phyloP scores from a whole-genome alignment of 2,888 invertebrate species.

The Agrilus mali region DNA sequence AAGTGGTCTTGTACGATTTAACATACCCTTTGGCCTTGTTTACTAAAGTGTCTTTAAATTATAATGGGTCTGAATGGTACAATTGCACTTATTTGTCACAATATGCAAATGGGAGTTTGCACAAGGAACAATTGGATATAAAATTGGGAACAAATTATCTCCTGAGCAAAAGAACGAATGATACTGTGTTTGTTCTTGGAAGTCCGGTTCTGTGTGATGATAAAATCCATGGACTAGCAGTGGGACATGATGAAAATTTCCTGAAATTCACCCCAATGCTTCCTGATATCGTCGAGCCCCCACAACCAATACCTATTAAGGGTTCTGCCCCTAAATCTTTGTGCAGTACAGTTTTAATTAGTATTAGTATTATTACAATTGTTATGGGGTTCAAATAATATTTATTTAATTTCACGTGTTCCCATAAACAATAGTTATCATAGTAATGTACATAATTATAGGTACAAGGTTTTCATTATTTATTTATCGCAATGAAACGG shows the following conservation, averaged over 20 bases:
- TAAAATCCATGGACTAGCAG: constrained; percentile 10
- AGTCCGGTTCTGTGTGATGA: constrained; percentile 13
- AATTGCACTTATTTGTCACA: constrained; percentile 10
- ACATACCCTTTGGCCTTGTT: too few species aligned
- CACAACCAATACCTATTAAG: too few species aligned
- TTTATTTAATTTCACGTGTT: too few species aligned
- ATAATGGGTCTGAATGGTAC: constrained; percentile 1
- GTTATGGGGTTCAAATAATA: too few species aligned
- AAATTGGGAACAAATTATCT: constrained; percentile 3
- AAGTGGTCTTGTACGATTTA: too few species aligned
- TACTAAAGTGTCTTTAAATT: not conserved
- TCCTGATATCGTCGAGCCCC: not conserved
- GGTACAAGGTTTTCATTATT: too few species aligned
- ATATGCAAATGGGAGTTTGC: constrained; percentile 1
- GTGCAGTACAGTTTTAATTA: too few species aligned
- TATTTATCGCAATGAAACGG: too few species aligned
- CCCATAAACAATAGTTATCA: too few species aligned
- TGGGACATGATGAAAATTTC: constrained; percentile 3
- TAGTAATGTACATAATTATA: too few species aligned
- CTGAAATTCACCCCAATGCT: constrained; percentile 5
- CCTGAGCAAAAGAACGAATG: constrained; percentile 2
- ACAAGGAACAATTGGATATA: constrained; percentile 2
- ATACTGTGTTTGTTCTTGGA: constrained; percentile 9
- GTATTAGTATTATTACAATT: too few species aligned
- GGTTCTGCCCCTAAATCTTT: too few species aligned